Evolutionary conservation across 2,113 vertebrate species (phyloP), one percentile per base, ranked within the genome.

Genomic region (Vidua macroura): DNA sequence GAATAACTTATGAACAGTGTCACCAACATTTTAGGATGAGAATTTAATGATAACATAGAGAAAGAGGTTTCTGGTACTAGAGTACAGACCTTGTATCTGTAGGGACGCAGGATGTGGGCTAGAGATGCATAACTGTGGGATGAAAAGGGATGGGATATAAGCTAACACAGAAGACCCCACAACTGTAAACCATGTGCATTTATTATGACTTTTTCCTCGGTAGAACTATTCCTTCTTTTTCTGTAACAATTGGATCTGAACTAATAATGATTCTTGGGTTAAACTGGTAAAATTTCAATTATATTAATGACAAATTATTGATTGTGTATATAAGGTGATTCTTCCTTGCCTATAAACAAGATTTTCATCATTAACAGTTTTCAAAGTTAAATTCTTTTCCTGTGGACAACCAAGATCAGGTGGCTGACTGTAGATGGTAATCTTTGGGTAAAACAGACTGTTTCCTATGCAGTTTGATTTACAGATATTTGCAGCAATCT

Each of bases 61-160:
- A 83, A 86, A 84, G 30, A 86, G 5, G 13, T 23, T 7, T 6
- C 15, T 87, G 35, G 11, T 56, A 27, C 15, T 35, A 46, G 7
- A 83, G 7, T 13, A 80, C 20, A 69, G 11, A 9, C 3, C 33
- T 68, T n/a, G 2, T 37, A 6, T 59, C 53, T 2, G 1, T 20
- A 4, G 13, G 10, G 9, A n/a, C n/a, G 22, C 3, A 35, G 7
- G 15, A 44, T 18, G 30, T 35, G 11, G 8, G 2, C 1, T 15
- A 62, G 14, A 73, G 51, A n/a, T 81, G 30, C 15, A 51, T 13
- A 35, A 14, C 1, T 51, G 9, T 33, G 10, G 13, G 10, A 49
- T 58, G 6, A 28, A 41, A 74, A 66, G 7, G 5, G 35, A 15
- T 3, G 2, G 13, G 3, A 11, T 48, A 62, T 4, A 74, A 58